Percentiles rank a stretch among this genome's conserved stretches.
phyloP scores from a whole-genome alignment of 2,888 invertebrate genomes.

The Cerastoderma edule region DNA sequence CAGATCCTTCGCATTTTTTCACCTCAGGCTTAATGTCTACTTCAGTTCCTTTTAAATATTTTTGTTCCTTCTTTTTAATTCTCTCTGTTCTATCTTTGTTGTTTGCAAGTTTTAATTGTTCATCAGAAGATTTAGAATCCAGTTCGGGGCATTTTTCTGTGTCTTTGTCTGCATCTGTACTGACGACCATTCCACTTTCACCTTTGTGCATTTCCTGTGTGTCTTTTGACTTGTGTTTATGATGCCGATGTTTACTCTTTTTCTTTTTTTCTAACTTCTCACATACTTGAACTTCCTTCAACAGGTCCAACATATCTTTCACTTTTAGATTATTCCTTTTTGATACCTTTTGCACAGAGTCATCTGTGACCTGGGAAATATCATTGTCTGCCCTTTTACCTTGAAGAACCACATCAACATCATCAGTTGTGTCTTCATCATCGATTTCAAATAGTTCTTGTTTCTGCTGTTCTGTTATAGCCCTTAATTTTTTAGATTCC shows the following conservation, averaged over 20 bases:
- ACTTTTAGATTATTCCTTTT: slow-evolving; percentile 52
- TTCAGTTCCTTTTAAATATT: neutral
- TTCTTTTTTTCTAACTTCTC: slow-evolving; percentile 45
- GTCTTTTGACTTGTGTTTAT: slow-evolving; percentile 42
- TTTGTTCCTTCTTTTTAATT: neutral
- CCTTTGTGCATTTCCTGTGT: neutral
- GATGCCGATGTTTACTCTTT: slow-evolving; percentile 39
- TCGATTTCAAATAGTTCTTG: neutral
- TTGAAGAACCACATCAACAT: no score
- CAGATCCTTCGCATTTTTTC: neutral
- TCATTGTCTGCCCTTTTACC: no score
- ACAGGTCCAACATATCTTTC: slow-evolving; percentile 53
- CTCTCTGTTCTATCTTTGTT: neutral
- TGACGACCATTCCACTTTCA: neutral
- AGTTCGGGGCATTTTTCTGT: neutral
- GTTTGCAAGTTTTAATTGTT: neutral
- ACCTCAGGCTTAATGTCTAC: neutral
- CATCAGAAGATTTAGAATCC: neutral
- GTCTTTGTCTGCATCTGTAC: neutral
- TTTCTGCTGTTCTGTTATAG: neutral
- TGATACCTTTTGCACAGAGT: neutral
- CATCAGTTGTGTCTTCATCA: neutral
- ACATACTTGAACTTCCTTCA: slow-evolving; percentile 49
- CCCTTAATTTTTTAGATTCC: no score
- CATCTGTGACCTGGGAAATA: no score